These are phyloP conservation scores for Sebastes iracundus DNA, from an alignment of 2,797 vertebrate genomes.

Conservation along the genomic window DNA sequence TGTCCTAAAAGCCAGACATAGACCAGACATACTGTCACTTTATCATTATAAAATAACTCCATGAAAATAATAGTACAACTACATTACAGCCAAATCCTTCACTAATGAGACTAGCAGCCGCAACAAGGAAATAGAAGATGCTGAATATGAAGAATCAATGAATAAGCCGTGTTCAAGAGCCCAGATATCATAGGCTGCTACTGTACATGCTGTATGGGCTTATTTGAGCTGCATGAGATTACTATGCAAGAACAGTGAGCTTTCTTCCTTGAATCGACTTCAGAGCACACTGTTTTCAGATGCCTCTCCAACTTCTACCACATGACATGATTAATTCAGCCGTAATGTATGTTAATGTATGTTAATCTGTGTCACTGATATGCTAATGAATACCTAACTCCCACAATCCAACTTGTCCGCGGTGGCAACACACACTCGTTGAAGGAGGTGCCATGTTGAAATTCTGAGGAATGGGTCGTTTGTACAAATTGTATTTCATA, in stretches of 20 bases:
- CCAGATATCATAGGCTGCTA: constrained; percentile 44
- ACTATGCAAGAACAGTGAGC: constrained; percentile 52
- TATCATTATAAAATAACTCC: background rate
- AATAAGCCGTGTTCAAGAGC: constrained; percentile 19
- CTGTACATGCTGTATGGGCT: constrained; percentile 37
- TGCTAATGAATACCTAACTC: constrained; percentile 84
- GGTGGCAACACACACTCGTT: constrained; percentile 55
- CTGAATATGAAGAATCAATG: constrained; percentile 49
- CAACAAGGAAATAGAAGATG: constrained; percentile 24
- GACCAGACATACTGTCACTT: background rate
- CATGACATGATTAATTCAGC: constrained; percentile 77
- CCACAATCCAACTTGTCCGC: constrained; percentile 74
- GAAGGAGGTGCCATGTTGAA: constrained; percentile 66
- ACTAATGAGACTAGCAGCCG: constrained; percentile 37
- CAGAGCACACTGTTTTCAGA: constrained; percentile 75
- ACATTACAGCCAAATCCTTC: constrained; percentile 27
- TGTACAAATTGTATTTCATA: constrained; percentile 44
- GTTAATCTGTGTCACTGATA: constrained; percentile 86
- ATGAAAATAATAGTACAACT: background rate
- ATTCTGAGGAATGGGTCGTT: constrained; percentile 40
- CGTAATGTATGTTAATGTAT: constrained; percentile 85
- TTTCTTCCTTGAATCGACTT: constrained; percentile 69
- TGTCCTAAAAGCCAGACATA: background rate
- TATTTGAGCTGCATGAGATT: constrained; percentile 49
- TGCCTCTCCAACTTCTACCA: constrained; percentile 75